phyloP scores from a whole-genome alignment of 2,113 vertebrate genomes.

The Protomyctophum bolini region DNA sequence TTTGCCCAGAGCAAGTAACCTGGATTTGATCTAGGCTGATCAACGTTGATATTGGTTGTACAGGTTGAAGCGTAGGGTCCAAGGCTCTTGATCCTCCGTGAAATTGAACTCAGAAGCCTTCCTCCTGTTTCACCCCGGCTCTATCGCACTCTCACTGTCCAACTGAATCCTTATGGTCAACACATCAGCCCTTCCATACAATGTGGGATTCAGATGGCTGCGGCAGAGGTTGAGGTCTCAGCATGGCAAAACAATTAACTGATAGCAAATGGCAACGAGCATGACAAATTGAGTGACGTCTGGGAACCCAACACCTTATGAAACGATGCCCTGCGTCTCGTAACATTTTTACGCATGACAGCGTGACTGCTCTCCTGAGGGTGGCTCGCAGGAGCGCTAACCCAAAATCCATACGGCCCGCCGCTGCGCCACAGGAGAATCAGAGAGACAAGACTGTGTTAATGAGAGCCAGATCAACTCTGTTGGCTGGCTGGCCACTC shows the following conservation, averaged over 20 bases:
- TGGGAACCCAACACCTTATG: constrained; percentile 70
- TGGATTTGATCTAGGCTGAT: not conserved
- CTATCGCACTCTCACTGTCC: constrained; percentile 19
- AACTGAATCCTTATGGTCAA: constrained; percentile 39
- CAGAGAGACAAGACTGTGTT: constrained; percentile 39
- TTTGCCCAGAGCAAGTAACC: constrained; percentile 3
- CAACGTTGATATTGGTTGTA: constrained; percentile 6
- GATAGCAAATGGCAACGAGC: constrained; percentile 47
- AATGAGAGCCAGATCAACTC: constrained; percentile 64
- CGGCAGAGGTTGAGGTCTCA: constrained; percentile 40
- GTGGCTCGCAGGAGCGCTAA: constrained; percentile 50
- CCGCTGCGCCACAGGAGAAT: constrained; percentile 36
- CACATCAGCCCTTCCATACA: constrained; percentile 27
- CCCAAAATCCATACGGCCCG: constrained; percentile 45
- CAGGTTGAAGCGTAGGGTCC: not conserved
- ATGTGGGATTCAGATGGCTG: constrained; percentile 22
- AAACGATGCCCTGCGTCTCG: constrained; percentile 63
- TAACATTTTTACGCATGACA: constrained; percentile 70
- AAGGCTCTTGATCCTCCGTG: not conserved
- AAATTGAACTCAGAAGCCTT: constrained; percentile 6
- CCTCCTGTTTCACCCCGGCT: constrained; percentile 4
- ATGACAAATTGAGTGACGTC: constrained; percentile 64
- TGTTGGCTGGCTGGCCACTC: constrained; percentile 32
- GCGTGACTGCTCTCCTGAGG: constrained; percentile 64
- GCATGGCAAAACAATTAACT: constrained; percentile 68